Percentiles rank a stretch among this genome's conserved stretches.
These are phyloP conservation scores for Melozone crissalis DNA, from an alignment of 2,113 vertebrate genomes.

Conservation along the genomic window DNA sequence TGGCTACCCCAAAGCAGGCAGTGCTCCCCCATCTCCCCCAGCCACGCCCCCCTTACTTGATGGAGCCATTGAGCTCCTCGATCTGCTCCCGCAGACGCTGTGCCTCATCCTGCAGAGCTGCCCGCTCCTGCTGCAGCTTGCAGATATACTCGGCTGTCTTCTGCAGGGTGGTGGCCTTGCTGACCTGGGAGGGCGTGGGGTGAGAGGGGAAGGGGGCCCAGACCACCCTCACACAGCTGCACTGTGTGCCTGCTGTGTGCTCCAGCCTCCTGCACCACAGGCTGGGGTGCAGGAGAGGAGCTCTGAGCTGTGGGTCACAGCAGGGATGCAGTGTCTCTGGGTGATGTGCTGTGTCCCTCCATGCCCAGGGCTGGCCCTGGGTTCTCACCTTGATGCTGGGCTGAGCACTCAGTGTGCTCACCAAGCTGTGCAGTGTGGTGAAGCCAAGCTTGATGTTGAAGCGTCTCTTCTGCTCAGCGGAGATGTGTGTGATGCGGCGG, in stretches of 20 bases:
- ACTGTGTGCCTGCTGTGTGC: neutral
- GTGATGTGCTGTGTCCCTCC: accelerated
- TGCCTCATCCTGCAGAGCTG: slow-evolving; percentile 88
- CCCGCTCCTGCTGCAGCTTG: slow-evolving; percentile 94
- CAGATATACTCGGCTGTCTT: slow-evolving; percentile 94
- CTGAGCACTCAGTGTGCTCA: slow-evolving; percentile 90
- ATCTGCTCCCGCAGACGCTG: slow-evolving; percentile 90
- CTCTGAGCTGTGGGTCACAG: neutral
- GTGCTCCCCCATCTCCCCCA: neutral
- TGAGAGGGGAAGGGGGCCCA: neutral
- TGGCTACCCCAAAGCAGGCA: neutral
- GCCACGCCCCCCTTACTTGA: slow-evolving; percentile 78
- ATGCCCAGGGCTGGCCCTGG: neutral
- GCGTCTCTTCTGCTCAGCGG: slow-evolving; percentile 95
- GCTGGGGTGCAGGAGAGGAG: neutral
- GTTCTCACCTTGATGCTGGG: slow-evolving; percentile 89
- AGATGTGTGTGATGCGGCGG: slow-evolving; percentile 94
- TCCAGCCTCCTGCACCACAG: neutral
- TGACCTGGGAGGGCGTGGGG: slow-evolving; percentile 76
- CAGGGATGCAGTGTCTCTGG: accelerated
- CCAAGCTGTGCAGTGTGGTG: slow-evolving; percentile 90
- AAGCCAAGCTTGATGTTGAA: slow-evolving; percentile 98
- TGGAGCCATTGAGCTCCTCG: slow-evolving; percentile 87
- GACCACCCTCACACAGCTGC: accelerated
- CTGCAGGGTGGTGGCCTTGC: slow-evolving; percentile 94